phyloP scores from a whole-genome alignment of 2,113 vertebrate genomes.

The Cyprinodon variegatus region DNA sequence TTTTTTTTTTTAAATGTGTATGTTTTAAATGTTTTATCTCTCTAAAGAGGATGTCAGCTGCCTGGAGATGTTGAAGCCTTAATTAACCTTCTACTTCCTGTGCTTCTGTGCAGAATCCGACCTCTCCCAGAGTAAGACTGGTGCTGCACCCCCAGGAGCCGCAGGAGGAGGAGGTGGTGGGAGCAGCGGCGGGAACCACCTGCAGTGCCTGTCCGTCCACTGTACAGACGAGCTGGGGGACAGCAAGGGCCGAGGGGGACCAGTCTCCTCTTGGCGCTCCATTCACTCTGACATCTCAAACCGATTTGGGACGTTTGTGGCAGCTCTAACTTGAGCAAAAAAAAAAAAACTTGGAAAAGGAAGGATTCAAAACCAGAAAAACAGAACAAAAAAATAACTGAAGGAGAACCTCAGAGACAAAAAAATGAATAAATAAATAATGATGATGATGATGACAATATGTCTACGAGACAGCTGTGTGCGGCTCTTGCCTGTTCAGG shows the following conservation, averaged over 20 bases:
- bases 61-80: conserved; percentile 51
- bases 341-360: conserved; percentile 15
- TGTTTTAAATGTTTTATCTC: conserved; percentile 63
- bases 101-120: conserved; percentile 84
- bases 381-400: conserved; percentile 6
- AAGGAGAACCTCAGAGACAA: conserved; percentile 49
- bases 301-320: conserved; percentile 97
- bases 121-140: conserved; percentile 88
- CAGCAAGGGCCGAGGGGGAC: conserved; percentile 88
- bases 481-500: conserved; percentile 71
- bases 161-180: conserved; percentile 64
- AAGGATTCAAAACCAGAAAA: conserved; percentile 19
- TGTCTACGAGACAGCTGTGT: conserved; percentile 55
- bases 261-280: conserved; percentile 95
- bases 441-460: conserved; percentile 38
- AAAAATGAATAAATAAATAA: background rate
- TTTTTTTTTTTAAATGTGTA: conserved; percentile 71
- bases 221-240: conserved; percentile 96
- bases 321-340: conserved; percentile 90
- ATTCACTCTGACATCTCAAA: conserved; percentile 99
- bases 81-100: conserved; percentile 58
- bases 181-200: conserved; percentile 87
- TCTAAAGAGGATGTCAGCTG: conserved; percentile 47
- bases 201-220: conserved; percentile 98
- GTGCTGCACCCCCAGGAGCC: conserved; percentile 68